Percentiles rank a stretch among this genome's conserved stretches.
Conservation (phyloP, 1,140 invertebrate genomes). For the Panagrolaimus sp. region DNA sequence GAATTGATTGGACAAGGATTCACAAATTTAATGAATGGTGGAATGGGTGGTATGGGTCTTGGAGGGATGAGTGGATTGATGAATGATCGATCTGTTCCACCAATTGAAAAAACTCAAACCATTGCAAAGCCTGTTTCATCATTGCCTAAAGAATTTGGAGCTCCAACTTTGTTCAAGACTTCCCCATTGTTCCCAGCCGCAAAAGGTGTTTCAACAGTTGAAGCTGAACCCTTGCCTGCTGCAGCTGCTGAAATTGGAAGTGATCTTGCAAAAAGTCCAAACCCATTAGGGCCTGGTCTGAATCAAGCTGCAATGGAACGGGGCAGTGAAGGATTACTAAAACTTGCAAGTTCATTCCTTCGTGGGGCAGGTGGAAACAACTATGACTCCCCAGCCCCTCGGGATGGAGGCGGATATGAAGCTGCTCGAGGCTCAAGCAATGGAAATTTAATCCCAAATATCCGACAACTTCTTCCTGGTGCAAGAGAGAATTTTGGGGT, state of each 20-base stretch:
- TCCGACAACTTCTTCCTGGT: conserved; percentile 49
- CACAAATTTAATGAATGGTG: conserved; percentile 44
- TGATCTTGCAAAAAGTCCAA: background rate
- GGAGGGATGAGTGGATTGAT: conserved; percentile 14
- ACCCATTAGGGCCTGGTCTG: background rate
- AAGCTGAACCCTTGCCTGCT: conserved; percentile 8
- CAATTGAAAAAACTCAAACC: conserved; percentile 10
- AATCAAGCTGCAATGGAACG: conserved; percentile 11
- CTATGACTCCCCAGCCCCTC: conserved; percentile 12
- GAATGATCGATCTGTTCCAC: conserved; percentile 14
- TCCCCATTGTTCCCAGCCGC: background rate
- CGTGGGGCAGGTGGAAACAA: conserved; percentile 3
- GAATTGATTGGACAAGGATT: conserved; percentile 40
- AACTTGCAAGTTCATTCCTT: conserved; percentile 42
- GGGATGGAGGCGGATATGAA: background rate
- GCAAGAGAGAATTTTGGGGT: conserved; percentile 54
- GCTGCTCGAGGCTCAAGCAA: background rate
- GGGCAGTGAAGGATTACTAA: conserved; percentile 28
- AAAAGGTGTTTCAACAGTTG: conserved; percentile 6
- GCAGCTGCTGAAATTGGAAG: background rate
- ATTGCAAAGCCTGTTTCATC: too few relatives aligned
- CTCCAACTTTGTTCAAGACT: background rate
- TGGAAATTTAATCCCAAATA: conserved; percentile 34
- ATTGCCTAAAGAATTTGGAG: conserved; percentile 11
- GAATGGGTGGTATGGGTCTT: conserved; percentile 28